Conservation (phyloP, 2,113 vertebrate genomes). For the Parus major region DNA sequence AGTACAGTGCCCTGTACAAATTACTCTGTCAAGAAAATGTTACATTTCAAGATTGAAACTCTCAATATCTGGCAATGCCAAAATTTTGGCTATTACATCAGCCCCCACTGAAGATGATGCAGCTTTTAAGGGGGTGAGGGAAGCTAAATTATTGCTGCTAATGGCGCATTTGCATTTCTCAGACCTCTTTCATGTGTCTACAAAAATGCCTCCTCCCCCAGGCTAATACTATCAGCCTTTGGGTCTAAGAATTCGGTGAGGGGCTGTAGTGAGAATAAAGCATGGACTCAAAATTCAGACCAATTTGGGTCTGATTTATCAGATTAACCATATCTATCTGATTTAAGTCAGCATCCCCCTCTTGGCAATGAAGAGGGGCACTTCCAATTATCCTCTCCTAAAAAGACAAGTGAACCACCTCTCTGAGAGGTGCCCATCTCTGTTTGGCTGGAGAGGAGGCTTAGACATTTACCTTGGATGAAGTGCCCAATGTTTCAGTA, state of each 20-base stretch:
- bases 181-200: neutral
- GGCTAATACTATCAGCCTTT: neutral
- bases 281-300: neutral
- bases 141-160: neutral
- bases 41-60: neutral
- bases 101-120: neutral
- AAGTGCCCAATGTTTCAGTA: neutral
- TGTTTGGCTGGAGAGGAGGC: neutral
- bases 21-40: neutral
- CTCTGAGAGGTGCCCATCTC: neutral
- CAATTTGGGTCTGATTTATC: neutral
- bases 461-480: neutral
- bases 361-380: neutral
- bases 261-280: neutral
- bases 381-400: neutral
- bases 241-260: fast-evolving
- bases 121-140: neutral
- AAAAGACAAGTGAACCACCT: neutral
- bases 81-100: neutral
- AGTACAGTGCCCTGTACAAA: neutral
- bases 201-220: neutral
- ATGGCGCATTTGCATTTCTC: neutral
- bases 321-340: neutral
- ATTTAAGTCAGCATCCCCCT: neutral
- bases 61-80: neutral